Evolutionary conservation across 2,888 invertebrate genomes (phyloP).

Genomic region (Andrena flavipes): DNA sequence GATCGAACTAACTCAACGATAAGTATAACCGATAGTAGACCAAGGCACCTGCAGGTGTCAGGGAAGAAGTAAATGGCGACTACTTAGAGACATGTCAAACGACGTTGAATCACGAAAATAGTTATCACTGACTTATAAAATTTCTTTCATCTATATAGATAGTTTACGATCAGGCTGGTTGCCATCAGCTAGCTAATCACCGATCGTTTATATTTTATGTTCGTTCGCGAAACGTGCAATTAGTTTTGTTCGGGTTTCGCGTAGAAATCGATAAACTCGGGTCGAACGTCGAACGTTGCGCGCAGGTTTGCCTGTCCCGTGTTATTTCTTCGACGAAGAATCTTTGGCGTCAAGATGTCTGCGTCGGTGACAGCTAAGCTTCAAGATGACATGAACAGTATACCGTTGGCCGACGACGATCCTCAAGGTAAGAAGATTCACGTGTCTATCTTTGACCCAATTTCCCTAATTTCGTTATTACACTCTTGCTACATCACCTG

Average conservation of each 20-base stretch:
- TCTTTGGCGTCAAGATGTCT: constrained; percentile 63
- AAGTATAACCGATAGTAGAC: constrained; percentile 13
- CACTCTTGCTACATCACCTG: constrained; percentile 17
- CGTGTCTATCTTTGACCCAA: constrained; percentile 13
- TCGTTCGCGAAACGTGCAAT: not conserved
- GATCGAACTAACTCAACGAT: no score
- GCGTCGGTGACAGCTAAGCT: constrained; percentile 86
- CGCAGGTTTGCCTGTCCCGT: constrained; percentile 58
- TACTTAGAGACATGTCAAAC: not conserved
- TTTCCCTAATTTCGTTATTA: constrained; percentile 20
- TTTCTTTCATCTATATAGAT: not conserved
- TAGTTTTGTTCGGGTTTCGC: constrained; percentile 14
- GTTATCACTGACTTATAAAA: not conserved
- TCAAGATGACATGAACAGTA: constrained; percentile 92
- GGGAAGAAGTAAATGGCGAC: constrained; percentile 35
- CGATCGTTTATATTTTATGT: not conserved
- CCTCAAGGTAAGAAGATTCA: constrained; percentile 89
- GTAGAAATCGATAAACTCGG: constrained; percentile 56
- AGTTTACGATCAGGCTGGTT: not conserved
- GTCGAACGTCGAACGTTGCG: constrained; percentile 50
- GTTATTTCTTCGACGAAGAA: constrained; percentile 46
- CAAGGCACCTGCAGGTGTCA: constrained; percentile 38
- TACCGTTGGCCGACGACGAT: constrained; percentile 96
- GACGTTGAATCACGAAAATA: constrained; percentile 11
- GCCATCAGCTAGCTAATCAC: not conserved